phyloP scores from a whole-genome alignment of 2,797 vertebrate species.

The Smutsia gigantea region DNA sequence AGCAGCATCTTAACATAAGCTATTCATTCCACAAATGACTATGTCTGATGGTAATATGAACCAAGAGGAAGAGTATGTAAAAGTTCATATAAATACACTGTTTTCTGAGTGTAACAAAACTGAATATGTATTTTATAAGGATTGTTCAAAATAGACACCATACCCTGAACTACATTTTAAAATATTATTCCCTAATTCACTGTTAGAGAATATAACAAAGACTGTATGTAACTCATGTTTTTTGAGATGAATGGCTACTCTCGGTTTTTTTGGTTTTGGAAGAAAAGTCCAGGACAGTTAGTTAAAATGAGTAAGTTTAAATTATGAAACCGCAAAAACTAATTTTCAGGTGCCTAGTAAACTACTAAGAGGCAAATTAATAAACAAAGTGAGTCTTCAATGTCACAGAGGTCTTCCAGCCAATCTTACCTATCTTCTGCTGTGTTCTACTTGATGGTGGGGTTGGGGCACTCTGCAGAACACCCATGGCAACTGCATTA shows the following conservation, averaged over 20 bases:
- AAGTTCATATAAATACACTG: neutral
- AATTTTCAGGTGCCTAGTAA: neutral
- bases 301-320: neutral
- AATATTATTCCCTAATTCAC: neutral
- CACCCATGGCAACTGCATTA: conserved; percentile 55
- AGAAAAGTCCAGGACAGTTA: neutral
- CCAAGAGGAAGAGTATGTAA: neutral
- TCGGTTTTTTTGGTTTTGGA: neutral
- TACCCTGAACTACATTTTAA: neutral
- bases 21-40: neutral
- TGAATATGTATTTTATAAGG: neutral
- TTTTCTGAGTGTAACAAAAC: neutral
- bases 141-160: neutral
- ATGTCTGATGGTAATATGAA: neutral
- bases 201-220: conserved; percentile 7
- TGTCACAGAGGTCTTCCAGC: neutral
- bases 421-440: conserved; percentile 68
- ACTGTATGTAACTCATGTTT: neutral
- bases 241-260: neutral
- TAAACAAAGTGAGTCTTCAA: neutral
- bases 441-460: neutral
- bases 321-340: neutral
- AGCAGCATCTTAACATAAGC: neutral
- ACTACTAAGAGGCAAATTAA: neutral
- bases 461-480: conserved; percentile 26